A percentile compares a stretch with the other conserved stretches of the same genome.
Conservation (phyloP, 1,140 invertebrate genomes). For the Trachymyrmex cornetzi region DNA sequence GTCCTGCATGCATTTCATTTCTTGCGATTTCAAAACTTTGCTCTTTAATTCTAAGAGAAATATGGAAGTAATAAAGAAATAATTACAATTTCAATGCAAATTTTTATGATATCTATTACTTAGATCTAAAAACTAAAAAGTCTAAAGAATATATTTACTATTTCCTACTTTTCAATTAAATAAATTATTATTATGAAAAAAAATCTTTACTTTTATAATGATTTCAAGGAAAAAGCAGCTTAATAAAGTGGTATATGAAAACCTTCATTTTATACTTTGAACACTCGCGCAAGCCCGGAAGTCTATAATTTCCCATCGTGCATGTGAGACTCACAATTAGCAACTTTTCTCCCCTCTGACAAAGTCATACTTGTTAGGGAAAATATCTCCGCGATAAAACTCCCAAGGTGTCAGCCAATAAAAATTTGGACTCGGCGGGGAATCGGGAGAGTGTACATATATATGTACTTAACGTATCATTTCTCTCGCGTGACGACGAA, state of each 20-base stretch:
- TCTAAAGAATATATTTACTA: conserved; percentile 1
- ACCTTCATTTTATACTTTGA: conserved; percentile 3
- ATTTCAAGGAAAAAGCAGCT: not conserved
- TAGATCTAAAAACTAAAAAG: not conserved
- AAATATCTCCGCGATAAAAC: conserved; percentile 56
- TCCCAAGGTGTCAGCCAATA: conserved; percentile 50
- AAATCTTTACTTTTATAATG: not conserved
- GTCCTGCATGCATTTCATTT: too few relatives aligned
- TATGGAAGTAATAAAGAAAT: too few relatives aligned
- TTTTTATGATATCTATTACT: not conserved
- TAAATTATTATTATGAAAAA: not conserved
- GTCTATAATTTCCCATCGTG: conserved; percentile 35
- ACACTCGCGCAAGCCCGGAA: not conserved
- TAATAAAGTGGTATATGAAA: not conserved
- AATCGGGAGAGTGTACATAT: not conserved
- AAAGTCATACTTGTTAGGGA: conserved; percentile 30
- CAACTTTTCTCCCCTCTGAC: conserved; percentile 32
- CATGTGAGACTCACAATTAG: conserved; percentile 33
- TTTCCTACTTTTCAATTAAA: not conserved
- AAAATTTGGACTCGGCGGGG: conserved; percentile 50
- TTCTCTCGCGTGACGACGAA: conserved; percentile 48
- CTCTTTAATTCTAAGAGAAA: not conserved
- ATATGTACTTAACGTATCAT: conserved; percentile 38
- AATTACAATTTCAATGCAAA: not conserved
- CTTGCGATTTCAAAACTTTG: not conserved